Base-by-base conservation (phyloP, 2,797 vertebrate species). In the Melanotaenia pygmaea region DNA sequence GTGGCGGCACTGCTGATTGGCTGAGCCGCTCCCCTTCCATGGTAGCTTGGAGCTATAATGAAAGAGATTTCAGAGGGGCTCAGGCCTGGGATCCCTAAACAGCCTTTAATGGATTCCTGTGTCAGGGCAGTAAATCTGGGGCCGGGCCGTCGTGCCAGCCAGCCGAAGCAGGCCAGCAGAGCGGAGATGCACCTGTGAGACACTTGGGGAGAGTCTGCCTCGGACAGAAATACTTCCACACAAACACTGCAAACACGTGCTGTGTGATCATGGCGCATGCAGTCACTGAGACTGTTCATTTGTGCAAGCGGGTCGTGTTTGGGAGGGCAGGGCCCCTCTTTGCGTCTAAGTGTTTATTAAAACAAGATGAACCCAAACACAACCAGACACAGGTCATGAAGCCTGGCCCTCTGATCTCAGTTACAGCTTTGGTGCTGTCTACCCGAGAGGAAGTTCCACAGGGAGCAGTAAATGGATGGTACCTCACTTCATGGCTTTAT, bases 41-140 rank as follows among this genome's bases (percentile, higher is more conserved):
- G 93, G 90, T 92, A 93, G 94, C 93, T 94, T 76, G 89, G 79
- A 94, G 92, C 90, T 88, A 90, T 93, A 94, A 95, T 94, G 95
- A 95, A 96, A 94, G 89, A 1, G 68, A 94, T 93, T 93, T 93
- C 88, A 92, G 91, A 92, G 89, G 91, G 90, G 93, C 90, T 93
- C 93, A 82, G 91, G 91, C 83, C 92, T 86, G 85, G 83, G 86
- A 91, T 94, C 92, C 90, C 93, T 91, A 92, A 94, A 94, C 94
- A 94, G 92, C 89, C 86, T 94, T 95, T 96, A 95, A 96, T 96
- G 93, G 94, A 94, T 96, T 94, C 93, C 91, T 95, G 94, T 95
- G 95, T 94, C 93, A 93, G 90, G 93, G 88, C 80, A 64, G 89
- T 96, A 96, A 94, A 93, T 92, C 90, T 86, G 86, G 89, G 92